Conservation (phyloP, 1,140 invertebrate species). For the Microvelia longipes region DNA sequence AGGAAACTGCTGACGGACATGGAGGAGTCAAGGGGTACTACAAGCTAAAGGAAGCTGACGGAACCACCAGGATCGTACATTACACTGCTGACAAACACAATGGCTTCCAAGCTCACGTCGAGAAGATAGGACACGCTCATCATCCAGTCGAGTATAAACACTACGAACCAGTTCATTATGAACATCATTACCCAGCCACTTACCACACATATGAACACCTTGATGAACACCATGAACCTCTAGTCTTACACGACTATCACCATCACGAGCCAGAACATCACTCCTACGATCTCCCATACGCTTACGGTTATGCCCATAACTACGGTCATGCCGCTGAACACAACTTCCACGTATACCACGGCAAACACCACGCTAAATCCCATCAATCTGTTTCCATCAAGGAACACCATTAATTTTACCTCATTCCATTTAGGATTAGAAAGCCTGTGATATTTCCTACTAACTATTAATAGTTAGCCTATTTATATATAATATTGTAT, state of each 20-base stretch:
- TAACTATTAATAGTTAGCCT: no score
- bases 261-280: neutral
- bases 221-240: neutral
- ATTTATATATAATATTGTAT: no score
- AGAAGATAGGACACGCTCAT: conserved; percentile 6
- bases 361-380: neutral
- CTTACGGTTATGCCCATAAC: neutral
- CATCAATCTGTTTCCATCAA: neutral
- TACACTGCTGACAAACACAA: conserved; percentile 29
- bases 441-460: no score
- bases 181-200: neutral
- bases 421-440: no score
- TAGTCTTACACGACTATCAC: neutral
- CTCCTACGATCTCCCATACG: neutral
- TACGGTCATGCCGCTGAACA: neutral
- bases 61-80: conserved; percentile 22
- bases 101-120: conserved; percentile 33
- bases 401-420: neutral
- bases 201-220: neutral
- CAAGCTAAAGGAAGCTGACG: conserved; percentile 34
- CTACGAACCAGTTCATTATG: neutral
- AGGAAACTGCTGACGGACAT: conserved; percentile 24
- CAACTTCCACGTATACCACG: neutral
- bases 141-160: neutral
- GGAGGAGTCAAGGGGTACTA: conserved; percentile 27